phyloP scores from a whole-genome alignment of 2,797 vertebrate genomes.

The Gallinago solitaria region DNA sequence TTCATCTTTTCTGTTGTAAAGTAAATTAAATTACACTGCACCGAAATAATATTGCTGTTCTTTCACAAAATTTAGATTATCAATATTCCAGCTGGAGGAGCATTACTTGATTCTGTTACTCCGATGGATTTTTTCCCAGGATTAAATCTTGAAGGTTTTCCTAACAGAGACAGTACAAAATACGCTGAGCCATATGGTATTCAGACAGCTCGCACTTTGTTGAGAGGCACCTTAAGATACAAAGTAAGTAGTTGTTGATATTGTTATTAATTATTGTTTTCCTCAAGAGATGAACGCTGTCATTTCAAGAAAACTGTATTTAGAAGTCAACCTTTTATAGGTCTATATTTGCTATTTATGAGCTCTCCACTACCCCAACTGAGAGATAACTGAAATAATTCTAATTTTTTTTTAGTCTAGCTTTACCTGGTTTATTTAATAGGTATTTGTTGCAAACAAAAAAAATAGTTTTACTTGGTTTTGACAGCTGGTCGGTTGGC shows the following conservation, averaged over 20 bases:
- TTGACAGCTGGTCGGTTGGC: neutral
- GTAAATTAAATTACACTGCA: neutral
- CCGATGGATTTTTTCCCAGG: slow-evolving; percentile 92
- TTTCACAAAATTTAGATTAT: slow-evolving; percentile 80
- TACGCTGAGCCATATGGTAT: slow-evolving; percentile 90
- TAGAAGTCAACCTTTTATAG: neutral
- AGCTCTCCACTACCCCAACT: neutral
- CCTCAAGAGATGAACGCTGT: neutral
- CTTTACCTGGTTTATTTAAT: neutral
- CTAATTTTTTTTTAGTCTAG: neutral
- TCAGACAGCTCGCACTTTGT: slow-evolving; percentile 86
- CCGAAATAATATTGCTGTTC: slow-evolving; percentile 1
- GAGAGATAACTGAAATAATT: neutral
- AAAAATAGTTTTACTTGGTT: neutral
- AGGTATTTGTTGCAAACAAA: neutral
- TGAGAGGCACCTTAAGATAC: slow-evolving; percentile 94
- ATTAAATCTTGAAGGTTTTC: slow-evolving; percentile 93
- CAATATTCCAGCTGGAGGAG: slow-evolving; percentile 84
- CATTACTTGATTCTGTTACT: slow-evolving; percentile 83
- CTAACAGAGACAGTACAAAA: slow-evolving; percentile 94
- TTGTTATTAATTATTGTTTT: neutral
- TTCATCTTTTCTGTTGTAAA: neutral
- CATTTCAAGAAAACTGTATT: neutral
- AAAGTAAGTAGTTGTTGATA: slow-evolving; percentile 76
- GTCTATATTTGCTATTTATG: neutral